Base-by-base conservation (phyloP, 2,113 vertebrate genomes). In the Catharus minimus region DNA sequence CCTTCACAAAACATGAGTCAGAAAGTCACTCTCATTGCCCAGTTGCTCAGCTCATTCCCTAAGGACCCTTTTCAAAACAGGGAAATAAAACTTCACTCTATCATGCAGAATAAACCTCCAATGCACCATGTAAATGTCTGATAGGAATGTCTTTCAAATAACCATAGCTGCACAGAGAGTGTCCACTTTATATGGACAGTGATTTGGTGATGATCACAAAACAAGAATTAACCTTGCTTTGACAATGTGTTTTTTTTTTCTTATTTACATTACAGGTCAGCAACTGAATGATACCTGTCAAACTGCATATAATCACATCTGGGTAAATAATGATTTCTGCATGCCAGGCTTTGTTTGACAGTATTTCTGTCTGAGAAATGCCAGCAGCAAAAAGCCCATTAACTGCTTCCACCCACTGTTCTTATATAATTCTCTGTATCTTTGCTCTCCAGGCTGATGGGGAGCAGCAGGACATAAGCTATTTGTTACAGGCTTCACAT, bases 211-310 rank as follows among this genome's bases (percentile, higher is more conserved):
- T 79, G 65, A 86, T 82, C 32, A 50, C 9, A 27, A 52, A 91
- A 89, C 32, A 82, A 76, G 61, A 69, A 86, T 89, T 93, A 93
- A 89, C 90, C 65, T 94, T 94, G 65, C 8, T 83, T 92, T 89
- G 68, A 85, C 67, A 84, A 80, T 36, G 41, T 11, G 5, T 4
- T 16, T 16, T 50, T 50, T 50, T 60, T 66, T 73, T 79, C 53
- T 77, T 71, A 82, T 88, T 93, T 96, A 30, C 73, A 79, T 92
- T 67, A 52, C 57, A 88, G 88, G 95, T 95, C 91, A 95, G n/a
- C 26, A 73, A 22, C 52, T 92, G 94, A 96, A 81, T 79, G 90
- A 95, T 94, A 90, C 41, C 64, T 82, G 86, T 94, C 94, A 96
- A 90, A 71, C 9, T 88, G 39, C 28, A 76, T 92, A 53, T 23